Conservation (phyloP, 2,888 invertebrate genomes). For the Antheraea yamamai region DNA sequence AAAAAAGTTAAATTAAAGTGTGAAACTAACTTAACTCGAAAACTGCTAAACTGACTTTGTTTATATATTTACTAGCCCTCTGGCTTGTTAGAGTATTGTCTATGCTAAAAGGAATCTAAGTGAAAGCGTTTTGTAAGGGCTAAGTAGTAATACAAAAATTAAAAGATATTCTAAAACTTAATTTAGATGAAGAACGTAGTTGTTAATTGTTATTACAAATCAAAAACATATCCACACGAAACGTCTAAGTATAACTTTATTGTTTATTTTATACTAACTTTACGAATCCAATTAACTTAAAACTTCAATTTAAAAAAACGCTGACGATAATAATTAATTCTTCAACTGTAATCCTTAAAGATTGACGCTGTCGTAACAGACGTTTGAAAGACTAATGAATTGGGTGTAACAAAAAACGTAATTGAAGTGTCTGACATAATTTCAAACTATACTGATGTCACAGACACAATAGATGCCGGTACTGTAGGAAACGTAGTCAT, state of each 20-base stretch:
- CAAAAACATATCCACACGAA: too few species aligned
- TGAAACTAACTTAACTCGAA: too few species aligned
- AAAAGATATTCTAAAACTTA: too few species aligned
- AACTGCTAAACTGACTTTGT: too few species aligned
- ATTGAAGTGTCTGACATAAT: neutral
- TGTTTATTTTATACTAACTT: neutral
- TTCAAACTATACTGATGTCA: neutral
- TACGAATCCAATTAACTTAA: neutral
- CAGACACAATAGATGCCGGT: neutral
- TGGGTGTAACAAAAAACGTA: neutral
- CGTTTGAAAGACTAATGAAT: neutral
- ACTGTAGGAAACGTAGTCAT: neutral
- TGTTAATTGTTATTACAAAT: too few species aligned
- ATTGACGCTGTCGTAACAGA: neutral
- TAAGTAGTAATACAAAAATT: too few species aligned
- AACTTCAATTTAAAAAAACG: neutral
- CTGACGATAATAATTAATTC: neutral
- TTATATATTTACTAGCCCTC: too few species aligned
- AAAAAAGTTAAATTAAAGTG: neutral
- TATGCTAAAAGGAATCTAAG: too few species aligned
- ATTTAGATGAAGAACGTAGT: too few species aligned
- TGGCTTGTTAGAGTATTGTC: too few species aligned
- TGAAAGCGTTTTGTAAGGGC: too few species aligned
- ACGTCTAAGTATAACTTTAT: neutral
- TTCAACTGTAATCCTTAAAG: slow-evolving; percentile 1